Evolutionary conservation across 2,888 invertebrate species (phyloP).

Genomic region (Leucoptera coffeella): DNA sequence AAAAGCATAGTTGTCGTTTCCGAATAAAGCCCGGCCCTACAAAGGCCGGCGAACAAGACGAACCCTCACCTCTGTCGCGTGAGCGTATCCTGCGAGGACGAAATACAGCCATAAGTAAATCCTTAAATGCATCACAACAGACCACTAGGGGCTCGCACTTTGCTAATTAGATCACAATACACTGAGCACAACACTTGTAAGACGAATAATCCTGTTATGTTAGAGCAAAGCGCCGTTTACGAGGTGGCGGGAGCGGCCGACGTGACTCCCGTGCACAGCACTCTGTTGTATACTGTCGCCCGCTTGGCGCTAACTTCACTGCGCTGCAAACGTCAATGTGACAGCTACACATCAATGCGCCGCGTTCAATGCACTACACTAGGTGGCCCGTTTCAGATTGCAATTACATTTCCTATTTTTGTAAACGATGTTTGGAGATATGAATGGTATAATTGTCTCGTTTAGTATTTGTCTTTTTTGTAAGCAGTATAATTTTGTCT

Average conservation of each 20-base stretch:
- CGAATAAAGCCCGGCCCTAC: too few species aligned
- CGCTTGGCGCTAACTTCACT: constrained; percentile 34
- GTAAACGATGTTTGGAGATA: too few species aligned
- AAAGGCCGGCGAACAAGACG: constrained; percentile 39
- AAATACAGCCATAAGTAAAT: constrained; percentile 68
- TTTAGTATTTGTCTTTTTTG: too few species aligned
- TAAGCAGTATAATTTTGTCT: too few species aligned
- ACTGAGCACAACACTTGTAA: constrained; percentile 30
- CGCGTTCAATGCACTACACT: too few species aligned
- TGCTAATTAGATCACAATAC: constrained; percentile 32
- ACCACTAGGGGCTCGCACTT: constrained; percentile 29
- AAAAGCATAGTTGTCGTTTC: too few species aligned
- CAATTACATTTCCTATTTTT: too few species aligned
- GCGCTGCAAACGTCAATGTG: too few species aligned
- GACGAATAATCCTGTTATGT: constrained; percentile 43
- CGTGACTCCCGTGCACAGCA: constrained; percentile 30
- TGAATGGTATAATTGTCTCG: too few species aligned
- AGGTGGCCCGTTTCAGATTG: too few species aligned
- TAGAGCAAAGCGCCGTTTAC: constrained; percentile 44
- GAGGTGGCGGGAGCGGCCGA: constrained; percentile 27
- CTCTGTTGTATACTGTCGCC: constrained; percentile 42
- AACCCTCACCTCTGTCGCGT: constrained; percentile 69
- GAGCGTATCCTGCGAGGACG: constrained; percentile 67
- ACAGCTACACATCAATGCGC: too few species aligned
- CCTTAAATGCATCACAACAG: constrained; percentile 70